Percentiles rank a stretch among this genome's conserved stretches.
Evolutionary conservation across 2,797 vertebrate genomes (phyloP).

Genomic region (Chloroceryle amazona): DNA sequence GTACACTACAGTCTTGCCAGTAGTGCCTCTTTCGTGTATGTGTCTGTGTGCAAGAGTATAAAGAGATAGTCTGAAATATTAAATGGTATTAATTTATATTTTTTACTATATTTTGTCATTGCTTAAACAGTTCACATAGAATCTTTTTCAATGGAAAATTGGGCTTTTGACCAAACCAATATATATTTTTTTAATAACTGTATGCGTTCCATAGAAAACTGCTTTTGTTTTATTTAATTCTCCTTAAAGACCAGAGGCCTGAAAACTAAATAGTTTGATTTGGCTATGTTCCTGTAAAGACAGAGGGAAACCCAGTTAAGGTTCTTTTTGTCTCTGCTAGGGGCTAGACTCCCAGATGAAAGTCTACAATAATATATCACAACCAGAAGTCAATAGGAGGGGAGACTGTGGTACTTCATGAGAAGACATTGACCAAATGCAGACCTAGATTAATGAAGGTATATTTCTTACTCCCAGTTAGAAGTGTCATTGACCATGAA

Average conservation of each 20-base stretch:
- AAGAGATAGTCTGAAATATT: not conserved
- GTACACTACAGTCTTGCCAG: not conserved
- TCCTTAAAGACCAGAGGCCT: not conserved
- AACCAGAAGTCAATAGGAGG: not conserved
- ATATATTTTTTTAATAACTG: not conserved
- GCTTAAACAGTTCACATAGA: not conserved
- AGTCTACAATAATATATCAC: not conserved
- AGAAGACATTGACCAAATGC: not conserved
- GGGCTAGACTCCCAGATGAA: not conserved
- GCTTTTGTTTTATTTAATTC: constrained; percentile 36
- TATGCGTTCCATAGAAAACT: not conserved
- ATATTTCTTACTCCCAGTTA: not conserved
- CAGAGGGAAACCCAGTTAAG: not conserved
- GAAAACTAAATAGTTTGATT: constrained; percentile 42
- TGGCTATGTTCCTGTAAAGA: not conserved
- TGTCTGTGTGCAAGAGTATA: not conserved
- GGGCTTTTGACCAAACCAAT: not conserved
- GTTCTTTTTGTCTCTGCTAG: not conserved
- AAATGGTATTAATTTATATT: not conserved
- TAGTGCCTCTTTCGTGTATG: not conserved
- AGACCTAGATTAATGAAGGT: not conserved
- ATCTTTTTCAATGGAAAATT: not conserved
- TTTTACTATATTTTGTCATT: not conserved
- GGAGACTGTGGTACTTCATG: not conserved
- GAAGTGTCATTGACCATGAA: not conserved